These are phyloP conservation scores for Pangasianodon gigas DNA, from an alignment of 2,113 vertebrate genomes.

Conservation along the genomic window DNA sequence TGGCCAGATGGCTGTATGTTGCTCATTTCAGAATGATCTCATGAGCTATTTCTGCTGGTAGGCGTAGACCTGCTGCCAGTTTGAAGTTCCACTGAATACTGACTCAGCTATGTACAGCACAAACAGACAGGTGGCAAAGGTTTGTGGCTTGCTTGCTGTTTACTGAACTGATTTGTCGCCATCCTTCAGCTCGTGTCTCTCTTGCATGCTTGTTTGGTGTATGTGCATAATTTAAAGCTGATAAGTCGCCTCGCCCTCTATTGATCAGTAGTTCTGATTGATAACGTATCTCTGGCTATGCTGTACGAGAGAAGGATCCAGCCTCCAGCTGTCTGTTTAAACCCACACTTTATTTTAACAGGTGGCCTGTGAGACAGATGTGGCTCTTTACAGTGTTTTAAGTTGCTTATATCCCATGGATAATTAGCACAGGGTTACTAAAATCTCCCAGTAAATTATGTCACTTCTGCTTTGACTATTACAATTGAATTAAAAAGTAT, in stretches of 20 bases:
- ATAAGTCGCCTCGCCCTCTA: slow-evolving; percentile 33
- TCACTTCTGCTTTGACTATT: neutral
- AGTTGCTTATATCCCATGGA: too few relatives aligned
- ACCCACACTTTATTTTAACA: neutral
- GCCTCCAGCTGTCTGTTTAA: neutral
- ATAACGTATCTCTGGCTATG: slow-evolving; percentile 9
- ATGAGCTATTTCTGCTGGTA: neutral
- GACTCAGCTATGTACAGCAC: neutral
- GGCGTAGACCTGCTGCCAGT: slow-evolving; percentile 7
- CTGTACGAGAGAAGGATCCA: neutral
- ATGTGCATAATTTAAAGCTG: slow-evolving; percentile 39
- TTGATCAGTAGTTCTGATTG: slow-evolving; percentile 38
- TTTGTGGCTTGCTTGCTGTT: neutral
- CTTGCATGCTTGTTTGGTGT: slow-evolving; percentile 10
- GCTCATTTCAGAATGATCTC: slow-evolving; percentile 5
- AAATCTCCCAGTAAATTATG: neutral
- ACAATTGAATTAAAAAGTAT: neutral
- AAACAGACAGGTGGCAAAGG: slow-evolving; percentile 7
- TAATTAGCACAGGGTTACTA: neutral
- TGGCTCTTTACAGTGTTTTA: neutral
- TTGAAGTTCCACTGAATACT: neutral
- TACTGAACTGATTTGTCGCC: neutral
- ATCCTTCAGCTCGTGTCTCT: neutral
- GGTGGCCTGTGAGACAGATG: neutral
- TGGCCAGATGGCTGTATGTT: neutral